These are phyloP conservation scores for Drosophila quadrilineata DNA, from an alignment of 1,140 invertebrate species.

Conservation along the genomic window DNA sequence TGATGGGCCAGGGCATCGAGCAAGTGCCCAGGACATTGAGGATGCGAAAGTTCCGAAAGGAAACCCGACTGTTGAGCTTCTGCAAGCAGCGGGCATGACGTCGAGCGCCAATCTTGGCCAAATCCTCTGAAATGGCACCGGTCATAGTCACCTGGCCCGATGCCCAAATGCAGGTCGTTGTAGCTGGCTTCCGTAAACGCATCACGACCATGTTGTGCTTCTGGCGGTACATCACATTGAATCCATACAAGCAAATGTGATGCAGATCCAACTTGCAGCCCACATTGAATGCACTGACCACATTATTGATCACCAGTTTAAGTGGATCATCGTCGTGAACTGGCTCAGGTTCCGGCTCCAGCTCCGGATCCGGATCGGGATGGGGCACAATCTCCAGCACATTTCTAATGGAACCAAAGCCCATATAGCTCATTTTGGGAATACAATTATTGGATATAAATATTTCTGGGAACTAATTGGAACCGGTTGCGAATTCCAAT, in stretches of 20 bases:
- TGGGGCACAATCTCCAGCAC: no score
- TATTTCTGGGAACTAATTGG: no score
- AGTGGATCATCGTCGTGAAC: no score
- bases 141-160: conserved; percentile 98
- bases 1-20: conserved; percentile 97
- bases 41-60: conserved; percentile 96
- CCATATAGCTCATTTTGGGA: no score
- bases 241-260: conserved; percentile 94
- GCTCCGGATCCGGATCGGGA: no score
- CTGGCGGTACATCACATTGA: conserved; percentile 96
- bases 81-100: conserved; percentile 94
- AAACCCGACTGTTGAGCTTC: conserved; percentile 97
- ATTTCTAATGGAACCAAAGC: no score
- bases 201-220: conserved; percentile 99
- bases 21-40: conserved; percentile 99
- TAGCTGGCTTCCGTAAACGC: conserved; percentile 95
- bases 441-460: no score
- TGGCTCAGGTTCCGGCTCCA: no score
- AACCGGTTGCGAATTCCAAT: no score
- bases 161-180: conserved; percentile 98
- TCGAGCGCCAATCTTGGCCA: conserved; percentile 93
- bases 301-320: conserved; percentile 97
- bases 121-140: conserved; percentile 93
- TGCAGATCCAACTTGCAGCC: conserved; percentile 98
- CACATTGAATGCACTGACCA: conserved; percentile 98